Evolutionary conservation across 2,888 invertebrate genomes (phyloP).

Genomic region (Eupithecia tripunctaria): DNA sequence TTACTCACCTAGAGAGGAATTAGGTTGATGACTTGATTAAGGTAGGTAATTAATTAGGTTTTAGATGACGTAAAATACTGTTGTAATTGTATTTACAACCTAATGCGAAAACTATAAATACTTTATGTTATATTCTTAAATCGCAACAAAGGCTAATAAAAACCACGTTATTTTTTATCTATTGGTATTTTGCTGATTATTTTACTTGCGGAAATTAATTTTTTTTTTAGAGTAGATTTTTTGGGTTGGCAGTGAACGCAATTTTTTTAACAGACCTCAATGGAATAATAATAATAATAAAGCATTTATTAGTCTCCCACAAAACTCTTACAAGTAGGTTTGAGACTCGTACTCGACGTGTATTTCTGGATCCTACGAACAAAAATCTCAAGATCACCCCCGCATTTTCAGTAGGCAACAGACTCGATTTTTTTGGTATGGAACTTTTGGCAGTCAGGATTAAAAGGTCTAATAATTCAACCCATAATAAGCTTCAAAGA

Average conservation of each 20-base stretch:
- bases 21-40: constrained; percentile 4
- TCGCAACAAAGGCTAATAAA: neutral
- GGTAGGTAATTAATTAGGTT: neutral
- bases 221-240: too few species aligned
- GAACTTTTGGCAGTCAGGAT: neutral
- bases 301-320: too few species aligned
- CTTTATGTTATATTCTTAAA: neutral
- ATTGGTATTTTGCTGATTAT: too few species aligned
- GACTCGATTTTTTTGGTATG: neutral
- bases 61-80: neutral
- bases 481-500: neutral
- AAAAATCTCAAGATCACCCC: too few species aligned
- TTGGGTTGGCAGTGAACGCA: neutral
- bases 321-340: too few species aligned
- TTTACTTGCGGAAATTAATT: neutral
- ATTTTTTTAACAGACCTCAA: neutral
- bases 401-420: too few species aligned
- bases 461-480: neutral
- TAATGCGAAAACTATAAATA: neutral
- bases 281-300: too few species aligned
- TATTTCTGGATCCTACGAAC: too few species aligned
- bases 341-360: too few species aligned
- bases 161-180: neutral
- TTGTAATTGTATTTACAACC: neutral
- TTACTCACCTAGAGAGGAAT: neutral